Conservation (phyloP, 92 coral and sea anemone genomes). For the Zoanthus sansibaricus region DNA sequence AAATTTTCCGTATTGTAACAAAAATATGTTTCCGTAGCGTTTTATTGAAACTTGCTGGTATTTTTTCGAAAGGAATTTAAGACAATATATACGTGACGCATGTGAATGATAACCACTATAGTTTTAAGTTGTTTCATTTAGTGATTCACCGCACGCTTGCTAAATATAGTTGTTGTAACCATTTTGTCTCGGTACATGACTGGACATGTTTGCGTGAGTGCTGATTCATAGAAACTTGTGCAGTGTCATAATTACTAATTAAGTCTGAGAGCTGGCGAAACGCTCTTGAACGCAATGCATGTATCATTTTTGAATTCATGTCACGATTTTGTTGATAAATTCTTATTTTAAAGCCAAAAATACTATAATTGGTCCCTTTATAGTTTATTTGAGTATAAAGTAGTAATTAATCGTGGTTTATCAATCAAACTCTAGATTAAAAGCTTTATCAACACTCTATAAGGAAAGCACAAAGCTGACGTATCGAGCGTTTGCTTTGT, state of each 20-base stretch:
- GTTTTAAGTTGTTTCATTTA: background rate
- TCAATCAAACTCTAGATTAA: too few relatives aligned
- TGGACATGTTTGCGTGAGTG: background rate
- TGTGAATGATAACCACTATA: background rate
- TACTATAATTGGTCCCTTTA: background rate
- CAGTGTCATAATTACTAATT: background rate
- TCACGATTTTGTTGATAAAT: slow-evolving; percentile 1
- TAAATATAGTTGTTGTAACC: background rate
- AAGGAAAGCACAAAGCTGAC: too few relatives aligned
- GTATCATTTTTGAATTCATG: background rate
- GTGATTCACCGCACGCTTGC: background rate
- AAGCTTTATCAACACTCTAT: too few relatives aligned
- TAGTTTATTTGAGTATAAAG: too few relatives aligned
- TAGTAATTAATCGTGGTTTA: too few relatives aligned
- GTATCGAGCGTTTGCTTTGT: too few relatives aligned
- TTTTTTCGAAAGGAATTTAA: background rate
- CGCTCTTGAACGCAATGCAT: background rate
- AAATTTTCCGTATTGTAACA: too few relatives aligned
- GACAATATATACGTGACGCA: background rate
- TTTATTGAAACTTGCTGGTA: too few relatives aligned
- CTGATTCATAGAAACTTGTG: background rate
- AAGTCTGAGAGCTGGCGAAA: background rate
- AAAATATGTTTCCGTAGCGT: too few relatives aligned
- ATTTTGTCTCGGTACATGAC: background rate
- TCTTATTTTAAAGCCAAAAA: background rate